These are phyloP conservation scores for Tamandua tetradactyla DNA, from an alignment of 2,797 vertebrate species.

Conservation along the genomic window DNA sequence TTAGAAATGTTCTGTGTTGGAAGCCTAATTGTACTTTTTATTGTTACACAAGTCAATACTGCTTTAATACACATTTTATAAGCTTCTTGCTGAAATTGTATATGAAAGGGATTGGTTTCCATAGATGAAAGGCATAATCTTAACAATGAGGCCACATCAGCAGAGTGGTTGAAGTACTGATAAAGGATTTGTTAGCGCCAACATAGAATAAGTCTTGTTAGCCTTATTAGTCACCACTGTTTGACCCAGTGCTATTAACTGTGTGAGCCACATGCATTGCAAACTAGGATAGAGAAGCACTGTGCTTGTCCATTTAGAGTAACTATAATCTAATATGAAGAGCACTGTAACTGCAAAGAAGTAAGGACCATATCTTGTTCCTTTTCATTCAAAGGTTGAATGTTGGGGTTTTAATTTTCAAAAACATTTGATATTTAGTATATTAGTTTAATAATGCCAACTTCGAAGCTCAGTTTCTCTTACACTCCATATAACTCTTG, in stretches of 20 bases:
- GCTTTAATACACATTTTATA: slow-evolving; percentile 89
- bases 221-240: slow-evolving; percentile 84
- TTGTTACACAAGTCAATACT: slow-evolving; percentile 90
- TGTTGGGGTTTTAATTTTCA: slow-evolving; percentile 33
- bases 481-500: slow-evolving; percentile 75
- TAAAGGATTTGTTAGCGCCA: slow-evolving; percentile 86
- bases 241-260: slow-evolving; percentile 81
- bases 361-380: slow-evolving; percentile 46
- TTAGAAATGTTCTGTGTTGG: slow-evolving; percentile 87
- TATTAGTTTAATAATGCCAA: slow-evolving; percentile 65
- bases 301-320: slow-evolving; percentile 60
- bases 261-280: slow-evolving; percentile 56
- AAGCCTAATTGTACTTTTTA: slow-evolving; percentile 90
- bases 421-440: slow-evolving; percentile 48
- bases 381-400: slow-evolving; percentile 49
- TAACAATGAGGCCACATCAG: slow-evolving; percentile 87
- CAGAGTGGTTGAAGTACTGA: slow-evolving; percentile 86
- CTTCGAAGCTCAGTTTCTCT: slow-evolving; percentile 65
- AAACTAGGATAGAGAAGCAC: slow-evolving; percentile 56
- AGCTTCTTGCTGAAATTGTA: slow-evolving; percentile 88
- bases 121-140: slow-evolving; percentile 89
- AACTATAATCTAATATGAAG: slow-evolving; percentile 69
- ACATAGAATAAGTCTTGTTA: slow-evolving; percentile 86
- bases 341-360: slow-evolving; percentile 58
- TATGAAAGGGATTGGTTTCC: slow-evolving; percentile 87